Evolutionary conservation across 1,140 invertebrate species (phyloP).

Genomic region (Conus ventricosus): DNA sequence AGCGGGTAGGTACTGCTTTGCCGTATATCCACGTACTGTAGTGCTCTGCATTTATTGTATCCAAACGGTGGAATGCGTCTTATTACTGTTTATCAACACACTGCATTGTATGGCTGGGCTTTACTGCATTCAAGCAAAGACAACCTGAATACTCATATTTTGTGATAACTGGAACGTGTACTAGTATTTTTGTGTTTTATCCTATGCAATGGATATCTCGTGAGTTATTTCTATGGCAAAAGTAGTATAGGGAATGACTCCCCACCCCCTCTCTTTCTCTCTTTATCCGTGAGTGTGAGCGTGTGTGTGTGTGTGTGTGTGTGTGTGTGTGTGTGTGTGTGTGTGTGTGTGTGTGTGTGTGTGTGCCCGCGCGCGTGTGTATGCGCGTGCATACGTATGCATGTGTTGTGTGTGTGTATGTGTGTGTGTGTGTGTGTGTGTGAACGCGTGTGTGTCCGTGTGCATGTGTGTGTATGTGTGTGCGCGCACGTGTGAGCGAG

Average conservation of each 20-base stretch:
- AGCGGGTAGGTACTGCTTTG: too few relatives aligned
- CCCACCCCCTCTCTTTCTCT: too few relatives aligned
- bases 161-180: neutral
- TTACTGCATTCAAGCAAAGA: too few relatives aligned
- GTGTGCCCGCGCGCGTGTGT: neutral
- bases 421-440: neutral
- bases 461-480: neutral
- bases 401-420: neutral
- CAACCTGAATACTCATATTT: neutral
- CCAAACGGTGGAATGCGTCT: too few relatives aligned
- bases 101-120: too few relatives aligned
- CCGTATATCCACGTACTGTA: too few relatives aligned
- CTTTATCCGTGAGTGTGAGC: too few relatives aligned
- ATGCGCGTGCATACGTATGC: neutral
- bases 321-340: neutral
- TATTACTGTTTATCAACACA: too few relatives aligned
- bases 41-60: too few relatives aligned
- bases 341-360: conserved; percentile 17
- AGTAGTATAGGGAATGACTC: too few relatives aligned
- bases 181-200: neutral
- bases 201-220: neutral
- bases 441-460: neutral
- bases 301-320: too few relatives aligned
- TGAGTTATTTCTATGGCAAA: neutral
- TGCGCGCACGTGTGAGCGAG: neutral